Base-by-base conservation (phyloP, 1,140 invertebrate genomes). In the Drosophila gunungcola region DNA sequence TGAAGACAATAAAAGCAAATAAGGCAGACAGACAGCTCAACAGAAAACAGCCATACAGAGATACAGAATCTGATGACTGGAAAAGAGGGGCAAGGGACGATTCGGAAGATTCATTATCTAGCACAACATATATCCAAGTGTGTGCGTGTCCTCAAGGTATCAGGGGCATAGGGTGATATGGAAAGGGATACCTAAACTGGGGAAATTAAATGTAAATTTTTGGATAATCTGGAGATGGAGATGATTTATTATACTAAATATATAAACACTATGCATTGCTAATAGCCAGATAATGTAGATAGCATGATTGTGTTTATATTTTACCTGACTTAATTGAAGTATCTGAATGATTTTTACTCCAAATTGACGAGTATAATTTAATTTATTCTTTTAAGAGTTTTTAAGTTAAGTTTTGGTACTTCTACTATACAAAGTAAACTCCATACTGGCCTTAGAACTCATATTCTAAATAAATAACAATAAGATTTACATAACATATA, bases 1-100 rank as follows among this genome's bases (percentile, higher is more conserved):
- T 89, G 77, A 89, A 90, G 84, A 89, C 85, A 89, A 89, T 84
- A 80, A 89, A 89, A 80, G 85, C 84, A 89, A 89, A 89, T 89
- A 89, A 80, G 65, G 73, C 79, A 88, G 84, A 73, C 84, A 80
- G 70, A 63, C 65, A 82, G 48, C 63, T 72, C 65, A 62, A 68
- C 73, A 75, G 55, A 45, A 45, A 39, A 51, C 54, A 36, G 39
- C 46, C 16, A 36, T 16, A 51, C 46, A 13, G 9, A 58, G 55
- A 78, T 49, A 61, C 38, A 43, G 39, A 25, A 36, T 46, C 62
- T 46, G 58, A 29, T 29, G 58, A 32, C 38, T 38, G n/a, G n/a
- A 58, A 16, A 9, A 34, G n/a, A 9, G 4, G 43, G 29, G 58
- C 16, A 12, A 10, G 42, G 43, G 43, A 10, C 29, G 42, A 64